phyloP scores from a whole-genome alignment of 2,113 vertebrate genomes.

The Rhineura floridana region DNA sequence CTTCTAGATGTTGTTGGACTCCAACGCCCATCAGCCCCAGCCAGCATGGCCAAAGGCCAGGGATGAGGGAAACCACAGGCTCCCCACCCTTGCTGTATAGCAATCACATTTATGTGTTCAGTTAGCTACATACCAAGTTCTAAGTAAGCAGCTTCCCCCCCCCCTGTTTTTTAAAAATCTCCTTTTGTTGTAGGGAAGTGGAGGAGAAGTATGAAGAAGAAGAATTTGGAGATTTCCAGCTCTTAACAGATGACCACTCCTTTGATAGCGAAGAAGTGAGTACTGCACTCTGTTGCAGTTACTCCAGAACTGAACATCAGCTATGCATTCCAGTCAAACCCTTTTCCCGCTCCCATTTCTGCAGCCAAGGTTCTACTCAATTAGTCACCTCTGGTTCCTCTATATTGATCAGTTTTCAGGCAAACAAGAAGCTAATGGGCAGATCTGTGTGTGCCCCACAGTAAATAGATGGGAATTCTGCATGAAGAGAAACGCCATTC shows the following conservation, averaged over 20 bases:
- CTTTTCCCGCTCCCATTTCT: background rate
- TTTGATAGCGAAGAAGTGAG: conserved; percentile 83
- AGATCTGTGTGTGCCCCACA: background rate
- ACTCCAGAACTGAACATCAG: background rate
- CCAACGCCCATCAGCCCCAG: background rate
- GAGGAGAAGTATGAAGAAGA: conserved; percentile 83
- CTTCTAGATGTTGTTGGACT: background rate
- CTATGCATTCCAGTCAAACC: too few relatives aligned
- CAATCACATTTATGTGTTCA: background rate
- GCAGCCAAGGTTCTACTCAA: background rate
- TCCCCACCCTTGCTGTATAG: background rate
- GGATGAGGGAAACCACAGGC: too few relatives aligned
- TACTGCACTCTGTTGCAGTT: background rate
- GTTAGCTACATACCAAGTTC: background rate
- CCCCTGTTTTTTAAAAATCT: background rate
- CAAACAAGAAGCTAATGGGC: background rate
- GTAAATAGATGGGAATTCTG: background rate
- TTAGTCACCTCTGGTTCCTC: background rate
- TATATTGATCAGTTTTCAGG: background rate
- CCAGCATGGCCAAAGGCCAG: too few relatives aligned
- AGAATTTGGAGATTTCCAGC: conserved; percentile 86
- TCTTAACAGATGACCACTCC: conserved; percentile 85
- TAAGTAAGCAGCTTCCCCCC: background rate
- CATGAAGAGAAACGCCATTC: background rate
- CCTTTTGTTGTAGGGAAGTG: conserved; percentile 69